A percentile compares a stretch with the other conserved stretches of the same genome.
Evolutionary conservation across 2,797 vertebrate species (phyloP).

Genomic region (Parotocinclus haroldoi): DNA sequence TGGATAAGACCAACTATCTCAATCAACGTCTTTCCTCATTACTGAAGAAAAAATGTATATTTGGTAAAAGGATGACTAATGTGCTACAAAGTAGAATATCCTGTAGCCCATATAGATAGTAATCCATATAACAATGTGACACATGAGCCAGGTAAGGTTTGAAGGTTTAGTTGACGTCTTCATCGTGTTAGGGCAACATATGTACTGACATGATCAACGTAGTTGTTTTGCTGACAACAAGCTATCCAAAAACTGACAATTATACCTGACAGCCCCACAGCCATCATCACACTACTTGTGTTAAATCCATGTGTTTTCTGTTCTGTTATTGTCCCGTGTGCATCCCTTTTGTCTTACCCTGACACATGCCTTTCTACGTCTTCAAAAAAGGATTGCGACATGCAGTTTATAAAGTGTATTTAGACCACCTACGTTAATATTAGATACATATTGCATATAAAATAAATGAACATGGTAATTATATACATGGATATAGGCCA

Average conservation of each 20-base stretch:
- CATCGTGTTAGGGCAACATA: slow-evolving; percentile 30
- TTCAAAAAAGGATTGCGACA: background rate
- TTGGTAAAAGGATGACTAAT: slow-evolving; percentile 46
- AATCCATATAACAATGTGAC: slow-evolving; percentile 19
- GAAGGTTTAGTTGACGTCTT: slow-evolving; percentile 21
- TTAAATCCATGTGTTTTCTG: slow-evolving; percentile 21
- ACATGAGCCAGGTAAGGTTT: slow-evolving; percentile 38
- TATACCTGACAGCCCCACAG: slow-evolving; percentile 26
- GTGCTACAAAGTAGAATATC: slow-evolving; percentile 29
- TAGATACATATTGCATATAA: too few species aligned
- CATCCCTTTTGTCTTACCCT: background rate
- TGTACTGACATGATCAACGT: too few species aligned
- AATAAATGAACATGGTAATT: too few species aligned
- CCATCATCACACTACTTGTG: slow-evolving; percentile 36
- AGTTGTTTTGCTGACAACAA: background rate
- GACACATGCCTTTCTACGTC: slow-evolving; percentile 1
- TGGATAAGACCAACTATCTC: slow-evolving; percentile 56
- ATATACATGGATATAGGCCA: too few species aligned
- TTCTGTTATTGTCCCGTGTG: slow-evolving; percentile 39
- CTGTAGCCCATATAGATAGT: slow-evolving; percentile 16
- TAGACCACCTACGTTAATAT: too few species aligned
- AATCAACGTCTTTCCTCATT: slow-evolving; percentile 64
- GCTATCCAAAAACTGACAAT: slow-evolving; percentile 24
- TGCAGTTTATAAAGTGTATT: too few species aligned
- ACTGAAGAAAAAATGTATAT: slow-evolving; percentile 9